These are phyloP conservation scores for Ametastegia equiseti DNA, from an alignment of 2,888 invertebrate species.

Conservation along the genomic window DNA sequence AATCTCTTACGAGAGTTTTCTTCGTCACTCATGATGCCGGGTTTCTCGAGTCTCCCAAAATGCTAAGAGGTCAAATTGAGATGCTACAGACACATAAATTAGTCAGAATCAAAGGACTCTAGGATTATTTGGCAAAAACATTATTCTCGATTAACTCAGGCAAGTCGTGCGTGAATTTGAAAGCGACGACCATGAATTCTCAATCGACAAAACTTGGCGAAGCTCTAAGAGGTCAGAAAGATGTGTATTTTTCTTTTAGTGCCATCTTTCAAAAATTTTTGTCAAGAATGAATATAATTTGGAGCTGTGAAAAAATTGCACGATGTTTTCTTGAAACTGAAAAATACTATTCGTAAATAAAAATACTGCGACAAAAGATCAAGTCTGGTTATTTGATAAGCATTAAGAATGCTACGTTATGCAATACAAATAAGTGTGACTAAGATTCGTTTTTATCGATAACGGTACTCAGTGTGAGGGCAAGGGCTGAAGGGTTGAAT, in stretches of 20 bases:
- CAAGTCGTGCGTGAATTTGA: neutral
- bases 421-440: neutral
- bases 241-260: neutral
- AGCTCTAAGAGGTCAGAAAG: neutral
- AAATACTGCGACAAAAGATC: neutral
- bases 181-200: neutral
- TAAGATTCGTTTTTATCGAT: too few species aligned
- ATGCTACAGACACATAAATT: constrained; percentile 36
- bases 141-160: neutral
- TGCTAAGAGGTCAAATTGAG: constrained; percentile 33
- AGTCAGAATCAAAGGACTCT: neutral
- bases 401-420: neutral
- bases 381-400: neutral
- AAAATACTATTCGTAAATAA: neutral
- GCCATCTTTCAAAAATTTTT: too few species aligned
- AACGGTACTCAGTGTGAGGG: neutral
- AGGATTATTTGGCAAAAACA: neutral
- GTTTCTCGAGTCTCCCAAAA: constrained; percentile 1
- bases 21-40: constrained; percentile 28
- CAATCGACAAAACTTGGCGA: neutral
- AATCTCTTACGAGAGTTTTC: constrained; percentile 26
- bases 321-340: neutral
- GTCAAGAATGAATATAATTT: neutral
- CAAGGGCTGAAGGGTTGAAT: neutral
- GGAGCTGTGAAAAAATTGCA: neutral